Percentiles rank a stretch among this genome's conserved stretches.
These are phyloP conservation scores for Pangasius mekongensis DNA, from an alignment of 2,797 vertebrate genomes.

Conservation along the genomic window DNA sequence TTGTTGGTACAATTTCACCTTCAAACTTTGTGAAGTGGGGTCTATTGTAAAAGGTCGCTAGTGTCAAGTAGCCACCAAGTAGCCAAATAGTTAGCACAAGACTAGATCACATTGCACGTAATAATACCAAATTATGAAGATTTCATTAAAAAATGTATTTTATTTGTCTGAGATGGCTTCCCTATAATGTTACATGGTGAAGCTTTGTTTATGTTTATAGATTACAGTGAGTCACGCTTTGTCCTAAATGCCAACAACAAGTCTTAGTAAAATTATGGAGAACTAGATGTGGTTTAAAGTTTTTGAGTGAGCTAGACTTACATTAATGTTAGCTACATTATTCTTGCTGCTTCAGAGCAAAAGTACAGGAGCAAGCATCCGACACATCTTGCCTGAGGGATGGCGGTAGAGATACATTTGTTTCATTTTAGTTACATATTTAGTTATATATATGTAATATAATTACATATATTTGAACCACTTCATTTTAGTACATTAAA, in stretches of 20 bases:
- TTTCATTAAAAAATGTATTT: too few relatives aligned
- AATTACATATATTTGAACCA: background rate
- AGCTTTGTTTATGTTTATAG: too few relatives aligned
- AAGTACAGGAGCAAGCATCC: background rate
- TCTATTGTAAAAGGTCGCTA: too few relatives aligned
- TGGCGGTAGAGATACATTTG: background rate
- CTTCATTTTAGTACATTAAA: background rate
- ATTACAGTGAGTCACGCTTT: background rate
- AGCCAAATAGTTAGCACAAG: too few relatives aligned
- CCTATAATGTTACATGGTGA: too few relatives aligned
- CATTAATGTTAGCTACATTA: background rate
- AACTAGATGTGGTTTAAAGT: background rate
- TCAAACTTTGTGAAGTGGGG: too few relatives aligned
- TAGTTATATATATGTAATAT: background rate
- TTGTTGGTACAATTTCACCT: too few relatives aligned
- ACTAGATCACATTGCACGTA: too few relatives aligned
- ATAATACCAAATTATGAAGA: too few relatives aligned
- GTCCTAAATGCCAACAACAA: background rate
- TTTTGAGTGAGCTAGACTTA: background rate
- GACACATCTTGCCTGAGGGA: background rate
- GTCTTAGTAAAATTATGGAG: background rate
- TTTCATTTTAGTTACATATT: background rate
- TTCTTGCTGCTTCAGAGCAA: background rate
- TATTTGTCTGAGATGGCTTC: too few relatives aligned
- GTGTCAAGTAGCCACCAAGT: too few relatives aligned